Evolutionary conservation across 1,140 invertebrate species (phyloP), one percentile per base, ranked within the genome.

Genomic region (Mamestra configurata): DNA sequence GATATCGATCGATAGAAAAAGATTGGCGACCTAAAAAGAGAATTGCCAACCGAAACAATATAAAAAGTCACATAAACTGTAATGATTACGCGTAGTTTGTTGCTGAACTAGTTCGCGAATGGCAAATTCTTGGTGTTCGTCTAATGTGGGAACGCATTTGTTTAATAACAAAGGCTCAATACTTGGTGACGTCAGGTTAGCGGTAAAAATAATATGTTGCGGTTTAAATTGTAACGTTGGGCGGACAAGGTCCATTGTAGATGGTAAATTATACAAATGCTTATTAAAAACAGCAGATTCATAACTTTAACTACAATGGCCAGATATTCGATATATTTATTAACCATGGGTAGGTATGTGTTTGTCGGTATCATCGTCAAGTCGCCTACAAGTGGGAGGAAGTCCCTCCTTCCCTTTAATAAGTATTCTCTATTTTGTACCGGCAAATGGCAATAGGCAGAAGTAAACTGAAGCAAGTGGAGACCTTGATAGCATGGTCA

Each of bases 71-170:
- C 70, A 31, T 31, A 31, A 37, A 8, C 3, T 73, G 49, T n/a
- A 24, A 73, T 57, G 51, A 35, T 27, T 24, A 57, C 24, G 24
- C 22, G 24, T 24, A 27, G 22, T 57, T 57, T 46, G 49, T 73
- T 40, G 20, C 35, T 20, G 55, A 73, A 73, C 31, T 59, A 43
- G 71, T 75, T 57, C 35, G 20, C 35, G 18, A 51, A 57, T 78
- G 49, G 51, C 77, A 79, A 27, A 37, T 40, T 24, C 61, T 73
- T 57, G 64, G 18, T 76, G 61, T 72, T 59, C 76, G 59, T 68
- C 64, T 79, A 82, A 78, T 82, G 64, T 82, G 77, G 51, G 76
- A 82, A 82, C 57, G 72, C 70, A 82, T 27, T 82, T 79, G 71
- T 79, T 79, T 73, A 82, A 55, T 59, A 75, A 75, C 71, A 75